These are phyloP conservation scores for Diorhabda carinulata DNA, from an alignment of 1,140 invertebrate species.

Conservation along the genomic window DNA sequence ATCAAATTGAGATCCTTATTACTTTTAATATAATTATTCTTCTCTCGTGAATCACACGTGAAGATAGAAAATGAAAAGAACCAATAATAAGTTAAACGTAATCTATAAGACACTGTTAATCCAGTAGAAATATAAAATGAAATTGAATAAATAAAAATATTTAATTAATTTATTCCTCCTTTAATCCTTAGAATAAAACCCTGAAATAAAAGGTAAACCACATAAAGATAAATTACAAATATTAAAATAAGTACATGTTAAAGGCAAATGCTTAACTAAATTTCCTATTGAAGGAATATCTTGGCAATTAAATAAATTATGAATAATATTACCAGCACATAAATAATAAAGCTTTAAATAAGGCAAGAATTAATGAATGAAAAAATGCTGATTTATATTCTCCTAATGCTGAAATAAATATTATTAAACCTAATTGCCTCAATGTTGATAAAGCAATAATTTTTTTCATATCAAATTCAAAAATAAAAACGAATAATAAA, in stretches of 20 bases:
- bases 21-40: constrained; percentile 50
- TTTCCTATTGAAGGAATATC: constrained; percentile 59
- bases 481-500: constrained; percentile 62
- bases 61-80: constrained; percentile 48
- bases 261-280: constrained; percentile 46
- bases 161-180: constrained; percentile 51
- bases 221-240: constrained; percentile 53
- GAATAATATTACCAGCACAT: constrained; percentile 60
- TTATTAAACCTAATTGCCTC: constrained; percentile 65
- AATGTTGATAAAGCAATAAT: constrained; percentile 70
- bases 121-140: constrained; percentile 52
- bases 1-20: constrained; percentile 52
- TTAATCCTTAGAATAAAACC: constrained; percentile 64
- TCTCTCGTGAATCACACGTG: constrained; percentile 50
- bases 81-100: constrained; percentile 56
- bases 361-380: constrained; percentile 59
- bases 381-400: constrained; percentile 55
- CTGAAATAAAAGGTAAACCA: constrained; percentile 57
- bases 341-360: constrained; percentile 65
- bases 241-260: constrained; percentile 51
- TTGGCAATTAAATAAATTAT: constrained; percentile 56
- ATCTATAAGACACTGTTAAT: constrained; percentile 54
- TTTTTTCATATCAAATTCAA: constrained; percentile 64
- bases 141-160: constrained; percentile 52
- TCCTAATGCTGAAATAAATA: constrained; percentile 54